Evolutionary conservation across 2,888 invertebrate species (phyloP), one percentile per base, ranked within the genome.

Genomic region (Notodonta dromedarius): DNA sequence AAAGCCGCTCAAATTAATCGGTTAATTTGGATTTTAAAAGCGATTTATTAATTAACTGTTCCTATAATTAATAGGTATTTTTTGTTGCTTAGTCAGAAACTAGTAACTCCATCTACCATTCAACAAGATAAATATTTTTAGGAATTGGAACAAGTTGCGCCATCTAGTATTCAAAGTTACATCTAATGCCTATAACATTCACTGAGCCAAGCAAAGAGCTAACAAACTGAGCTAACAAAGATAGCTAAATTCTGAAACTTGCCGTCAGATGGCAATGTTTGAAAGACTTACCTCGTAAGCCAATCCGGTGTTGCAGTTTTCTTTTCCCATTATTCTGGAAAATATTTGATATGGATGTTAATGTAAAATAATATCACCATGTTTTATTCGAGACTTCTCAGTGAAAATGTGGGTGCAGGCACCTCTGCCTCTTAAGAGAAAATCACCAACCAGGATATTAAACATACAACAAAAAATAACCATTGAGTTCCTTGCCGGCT

Each of bases 241-340:
- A 35, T 51, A 13, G 13, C 2, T 5, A 53, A 44, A 24, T 58
- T 55, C 44, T 9, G 24, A 39, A 16, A 46, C 59, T 12, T 39
- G 40, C 32, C 40, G 7, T 51, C n/a, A 71, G 74, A 68, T 70
- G 69, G 63, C 62, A 62, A 35, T 70, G 6, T 44, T 35, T 24
- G 11, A 5, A 16, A 46, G 32, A 58, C 66, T 75, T 73, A 83
- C 85, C 79, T 80, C 73, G 58, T 78, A 84, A 0, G 78, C 69
- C 48, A 65, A 53, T 35, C 71, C 72, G 13, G 48, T 61, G 7
- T 46, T 68, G 58, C 73, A 78, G 60, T 80, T 82, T 53, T 78
- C 73, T n/a, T 60, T 62, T 0, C 67, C 78, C 84, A 83, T 85
- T 35, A 46, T 78, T 65, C 79, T 83, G 76, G 4, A 77, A 78